Percentiles rank a stretch among this genome's conserved stretches.
phyloP scores from a whole-genome alignment of 2,113 vertebrate species.

The Procavia capensis region DNA sequence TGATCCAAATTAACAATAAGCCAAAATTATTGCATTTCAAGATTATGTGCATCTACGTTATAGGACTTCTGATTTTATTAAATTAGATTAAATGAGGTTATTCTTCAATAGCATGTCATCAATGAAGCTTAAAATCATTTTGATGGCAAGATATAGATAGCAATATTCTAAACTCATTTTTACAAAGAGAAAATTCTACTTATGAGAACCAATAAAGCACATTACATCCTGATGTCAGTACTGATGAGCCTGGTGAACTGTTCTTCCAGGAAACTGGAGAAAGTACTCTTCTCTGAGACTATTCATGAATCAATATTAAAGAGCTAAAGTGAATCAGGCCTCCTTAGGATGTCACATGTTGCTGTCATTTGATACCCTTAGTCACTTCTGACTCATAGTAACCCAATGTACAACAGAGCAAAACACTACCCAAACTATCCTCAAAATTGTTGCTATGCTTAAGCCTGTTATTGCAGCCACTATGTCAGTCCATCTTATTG shows the following conservation, averaged over 20 bases:
- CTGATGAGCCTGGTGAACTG: neutral
- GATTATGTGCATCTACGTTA: constrained; percentile 7
- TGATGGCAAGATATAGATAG: neutral
- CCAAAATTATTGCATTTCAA: neutral
- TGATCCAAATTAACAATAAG: constrained; percentile 23
- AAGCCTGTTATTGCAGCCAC: too few species aligned
- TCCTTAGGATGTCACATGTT: neutral
- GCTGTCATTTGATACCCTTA: too few species aligned
- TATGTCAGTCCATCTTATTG: too few species aligned
- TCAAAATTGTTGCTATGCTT: too few species aligned
- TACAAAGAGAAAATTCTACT: constrained; percentile 11
- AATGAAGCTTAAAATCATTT: constrained; percentile 44
- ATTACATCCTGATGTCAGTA: neutral
- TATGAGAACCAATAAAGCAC: neutral
- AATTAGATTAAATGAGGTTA: constrained; percentile 19
- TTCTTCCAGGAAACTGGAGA: neutral
- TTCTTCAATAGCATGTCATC: constrained; percentile 37
- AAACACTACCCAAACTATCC: too few species aligned
- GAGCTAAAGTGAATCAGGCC: neutral
- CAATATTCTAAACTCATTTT: constrained; percentile 16
- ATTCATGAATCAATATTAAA: neutral
- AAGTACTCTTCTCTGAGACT: neutral
- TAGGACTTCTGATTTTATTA: neutral
- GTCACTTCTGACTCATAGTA: too few species aligned
- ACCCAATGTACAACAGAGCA: too few species aligned